A percentile compares a stretch with the other conserved stretches of the same genome.
Evolutionary conservation across 2,797 vertebrate species (phyloP).

Genomic region (Orientallactaga sibirica): DNA sequence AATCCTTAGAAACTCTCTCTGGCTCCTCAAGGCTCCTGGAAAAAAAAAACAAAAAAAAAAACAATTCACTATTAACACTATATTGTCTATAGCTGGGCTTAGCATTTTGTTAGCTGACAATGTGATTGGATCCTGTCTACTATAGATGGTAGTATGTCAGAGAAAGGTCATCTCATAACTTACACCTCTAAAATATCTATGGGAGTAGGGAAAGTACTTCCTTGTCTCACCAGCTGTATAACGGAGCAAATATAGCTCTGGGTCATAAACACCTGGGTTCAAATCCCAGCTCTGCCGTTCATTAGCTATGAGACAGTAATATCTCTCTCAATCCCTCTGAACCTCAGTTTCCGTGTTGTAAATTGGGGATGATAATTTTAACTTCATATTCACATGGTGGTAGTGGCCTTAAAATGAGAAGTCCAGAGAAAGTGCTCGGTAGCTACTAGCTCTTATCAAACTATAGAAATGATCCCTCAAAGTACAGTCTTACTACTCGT

Average conservation of each 20-base stretch:
- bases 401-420: conserved; percentile 23
- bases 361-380: conserved; percentile 26
- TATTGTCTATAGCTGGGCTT: neutral
- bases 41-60: conserved; percentile 15
- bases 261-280: conserved; percentile 23
- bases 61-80: conserved; percentile 16
- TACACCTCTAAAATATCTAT: neutral
- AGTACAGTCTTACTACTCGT: no score
- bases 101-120: neutral
- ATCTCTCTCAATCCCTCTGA: conserved; percentile 1
- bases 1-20: neutral
- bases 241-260: neutral
- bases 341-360: conserved; percentile 40
- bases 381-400: neutral
- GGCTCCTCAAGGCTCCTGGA: neutral
- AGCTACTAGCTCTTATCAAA: neutral
- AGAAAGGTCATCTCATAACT: neutral
- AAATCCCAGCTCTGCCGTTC: conserved; percentile 41
- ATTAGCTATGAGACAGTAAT: neutral
- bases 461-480: no score
- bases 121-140: neutral
- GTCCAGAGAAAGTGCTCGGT: conserved; percentile 23
- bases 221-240: neutral
- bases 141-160: neutral
- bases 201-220: neutral